These are phyloP conservation scores for Saccostrea cuccullata DNA, from an alignment of 1,140 invertebrate genomes.

Conservation along the genomic window DNA sequence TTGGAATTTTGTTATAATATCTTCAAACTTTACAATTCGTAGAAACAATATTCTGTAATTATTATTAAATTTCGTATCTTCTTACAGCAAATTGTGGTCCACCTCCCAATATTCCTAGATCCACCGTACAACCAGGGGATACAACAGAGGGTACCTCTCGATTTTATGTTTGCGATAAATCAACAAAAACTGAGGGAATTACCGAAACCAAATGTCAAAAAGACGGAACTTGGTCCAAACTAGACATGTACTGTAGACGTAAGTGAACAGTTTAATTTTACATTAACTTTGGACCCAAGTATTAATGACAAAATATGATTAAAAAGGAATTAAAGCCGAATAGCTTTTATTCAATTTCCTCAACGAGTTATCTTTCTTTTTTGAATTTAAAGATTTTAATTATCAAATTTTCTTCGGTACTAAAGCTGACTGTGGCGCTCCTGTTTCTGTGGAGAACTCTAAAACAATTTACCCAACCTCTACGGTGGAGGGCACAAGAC, in stretches of 20 bases:
- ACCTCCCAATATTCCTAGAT: constrained; percentile 5
- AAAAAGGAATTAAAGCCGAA: too few species aligned
- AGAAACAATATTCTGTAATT: too few species aligned
- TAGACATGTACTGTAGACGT: constrained; percentile 41
- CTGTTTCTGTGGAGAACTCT: constrained; percentile 2
- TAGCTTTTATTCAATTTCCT: too few species aligned
- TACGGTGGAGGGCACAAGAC: constrained; percentile 11
- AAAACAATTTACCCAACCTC: constrained; percentile 7
- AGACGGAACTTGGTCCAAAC: constrained; percentile 11
- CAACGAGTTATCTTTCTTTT: too few species aligned
- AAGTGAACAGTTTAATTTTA: not conserved
- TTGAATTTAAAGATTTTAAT: too few species aligned
- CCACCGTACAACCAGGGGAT: not conserved
- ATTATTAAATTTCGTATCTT: not conserved
- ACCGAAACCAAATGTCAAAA: not conserved
- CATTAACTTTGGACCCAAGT: not conserved
- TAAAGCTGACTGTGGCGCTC: constrained; percentile 23
- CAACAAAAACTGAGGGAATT: constrained; percentile 7
- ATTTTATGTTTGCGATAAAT: not conserved
- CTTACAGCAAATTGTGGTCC: constrained; percentile 23
- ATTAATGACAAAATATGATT: too few species aligned
- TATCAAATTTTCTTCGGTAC: too few species aligned
- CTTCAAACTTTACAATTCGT: too few species aligned
- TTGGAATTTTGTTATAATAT: too few species aligned
- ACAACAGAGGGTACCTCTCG: not conserved